phyloP scores from a whole-genome alignment of 2,113 vertebrate species.

The Uria lomvia region DNA sequence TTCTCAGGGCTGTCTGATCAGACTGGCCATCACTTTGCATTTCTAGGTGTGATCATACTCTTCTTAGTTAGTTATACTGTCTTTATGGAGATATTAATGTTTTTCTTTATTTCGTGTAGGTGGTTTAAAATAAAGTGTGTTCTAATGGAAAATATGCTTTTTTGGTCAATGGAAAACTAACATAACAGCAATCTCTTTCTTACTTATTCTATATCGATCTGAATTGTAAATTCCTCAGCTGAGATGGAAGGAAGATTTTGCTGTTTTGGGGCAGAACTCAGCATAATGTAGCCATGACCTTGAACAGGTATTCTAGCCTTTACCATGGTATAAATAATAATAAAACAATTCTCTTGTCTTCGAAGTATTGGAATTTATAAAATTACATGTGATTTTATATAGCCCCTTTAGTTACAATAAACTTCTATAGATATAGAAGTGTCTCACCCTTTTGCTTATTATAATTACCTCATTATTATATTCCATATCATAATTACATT shows the following conservation, averaged over 20 bases:
- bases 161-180: background rate
- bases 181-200: background rate
- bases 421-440: background rate
- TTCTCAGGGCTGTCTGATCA: background rate
- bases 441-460: background rate
- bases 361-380: background rate
- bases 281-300: background rate
- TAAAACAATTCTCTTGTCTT: background rate
- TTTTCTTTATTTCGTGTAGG: background rate
- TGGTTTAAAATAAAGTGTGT: background rate
- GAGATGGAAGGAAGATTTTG: background rate
- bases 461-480: background rate
- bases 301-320: background rate
- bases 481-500: background rate
- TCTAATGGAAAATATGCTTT: background rate
- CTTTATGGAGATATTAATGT: background rate
- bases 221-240: background rate
- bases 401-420: background rate
- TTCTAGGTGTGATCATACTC: background rate
- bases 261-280: background rate
- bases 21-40: background rate
- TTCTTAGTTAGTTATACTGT: background rate
- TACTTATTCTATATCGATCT: background rate
- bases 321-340: background rate
- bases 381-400: background rate